Base-by-base conservation (phyloP, 2,797 vertebrate species). In the Peromyscus attwateri region DNA sequence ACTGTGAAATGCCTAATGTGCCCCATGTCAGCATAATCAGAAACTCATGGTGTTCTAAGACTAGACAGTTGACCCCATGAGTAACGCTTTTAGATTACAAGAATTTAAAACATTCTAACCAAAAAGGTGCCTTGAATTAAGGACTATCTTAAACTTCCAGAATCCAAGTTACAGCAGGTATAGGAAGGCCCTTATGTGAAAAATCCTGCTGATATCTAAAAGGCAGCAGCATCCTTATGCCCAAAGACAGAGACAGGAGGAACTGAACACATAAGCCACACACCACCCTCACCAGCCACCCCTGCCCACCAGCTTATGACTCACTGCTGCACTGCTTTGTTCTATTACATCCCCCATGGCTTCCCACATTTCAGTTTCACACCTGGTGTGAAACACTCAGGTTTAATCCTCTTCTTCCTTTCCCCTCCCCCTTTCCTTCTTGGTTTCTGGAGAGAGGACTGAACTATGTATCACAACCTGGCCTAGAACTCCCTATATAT, bases 1-100 rank as follows among this genome's bases (percentile, higher is more conserved):
- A 71, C 43, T 85, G 29, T 81, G 52, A 94, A 96, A 70, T 62
- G 60, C 60, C 37, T 64, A 34, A 43, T 40, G 34, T 95, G n/a
- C 13, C 27, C n/a, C 9, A 49, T 66, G n/a, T 55, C 29, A 79
- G 23, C 21, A 46, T 83, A 57, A 87, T 88, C 37, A 84, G 64
- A 95, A 95, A 93, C 80, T 64, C 57, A 49, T 1, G 29, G 90
- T 81, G 11, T 75, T 81, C 37, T 46, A 64, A 57, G 19, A 62
- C 17, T 71, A 71, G 40, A 49, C n/a, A 88, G 29, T 55, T 8
- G 76, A 90, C 19, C 10, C 60, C 52, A 21, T 77, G 81, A 70
- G 37, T 70, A 87, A 79, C 23, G 75, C 23, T 46, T 71, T 88
- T 75, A 96, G 49, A 64, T 29, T 43, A 12, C 57, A 34, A 25